Evolutionary conservation across 2,888 invertebrate genomes (phyloP).

Genomic region (Eupsilia transversa): DNA sequence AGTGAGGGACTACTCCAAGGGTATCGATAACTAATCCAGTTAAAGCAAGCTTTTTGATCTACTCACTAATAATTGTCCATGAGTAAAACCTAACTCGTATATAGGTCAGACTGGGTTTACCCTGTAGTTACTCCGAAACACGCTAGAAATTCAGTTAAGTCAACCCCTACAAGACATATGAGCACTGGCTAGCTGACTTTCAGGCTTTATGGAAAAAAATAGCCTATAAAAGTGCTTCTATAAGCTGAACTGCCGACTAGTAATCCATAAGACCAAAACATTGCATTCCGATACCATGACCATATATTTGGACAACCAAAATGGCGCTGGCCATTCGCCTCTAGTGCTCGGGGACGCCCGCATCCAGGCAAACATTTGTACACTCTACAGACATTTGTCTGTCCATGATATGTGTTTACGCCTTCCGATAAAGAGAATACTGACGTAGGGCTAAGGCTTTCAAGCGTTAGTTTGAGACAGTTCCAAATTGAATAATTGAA

Average conservation of each 20-base stretch:
- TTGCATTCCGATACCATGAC: background rate
- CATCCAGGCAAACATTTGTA: conserved; percentile 47
- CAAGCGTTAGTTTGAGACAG: background rate
- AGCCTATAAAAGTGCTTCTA: background rate
- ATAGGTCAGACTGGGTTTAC: background rate
- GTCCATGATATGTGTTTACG: conserved; percentile 34
- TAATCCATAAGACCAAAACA: background rate
- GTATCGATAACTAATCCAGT: background rate
- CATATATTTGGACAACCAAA: conserved; percentile 22
- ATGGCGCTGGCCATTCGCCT: conserved; percentile 20
- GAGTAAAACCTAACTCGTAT: background rate
- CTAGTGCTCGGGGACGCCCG: background rate
- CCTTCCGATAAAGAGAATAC: conserved; percentile 8
- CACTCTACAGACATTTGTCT: conserved; percentile 34
- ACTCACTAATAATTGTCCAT: background rate
- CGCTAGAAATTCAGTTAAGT: background rate
- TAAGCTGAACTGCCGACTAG: background rate
- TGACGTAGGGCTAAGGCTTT: background rate
- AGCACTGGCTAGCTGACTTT: background rate
- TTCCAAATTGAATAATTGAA: background rate
- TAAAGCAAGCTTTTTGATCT: background rate
- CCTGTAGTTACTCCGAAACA: background rate
- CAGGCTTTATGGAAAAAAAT: background rate
- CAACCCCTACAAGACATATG: background rate
- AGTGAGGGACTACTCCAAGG: background rate